Base-by-base conservation (phyloP, 35 echinoderm and acorn worm genomes). In the Patiria miniata region DNA sequence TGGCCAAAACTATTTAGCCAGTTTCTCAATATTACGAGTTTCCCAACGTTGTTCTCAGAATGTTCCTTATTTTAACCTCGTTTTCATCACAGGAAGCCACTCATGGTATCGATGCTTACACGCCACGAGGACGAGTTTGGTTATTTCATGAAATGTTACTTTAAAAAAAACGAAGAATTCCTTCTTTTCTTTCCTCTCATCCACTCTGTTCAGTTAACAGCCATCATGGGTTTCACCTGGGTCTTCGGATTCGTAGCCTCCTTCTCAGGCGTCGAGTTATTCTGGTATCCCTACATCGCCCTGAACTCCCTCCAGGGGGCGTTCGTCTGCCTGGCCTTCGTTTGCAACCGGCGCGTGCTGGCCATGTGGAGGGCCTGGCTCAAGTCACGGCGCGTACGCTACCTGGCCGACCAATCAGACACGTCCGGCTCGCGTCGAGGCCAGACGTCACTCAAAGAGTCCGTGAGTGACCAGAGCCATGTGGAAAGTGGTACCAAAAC, bases 211-310 rank as follows among this genome's bases (percentile, higher is more conserved):
- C 82, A 95, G 93, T 82, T 95, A 17, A 81, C 88, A 21, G 60
- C 77, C 19, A 81, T 95, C 18, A 79, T 95, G 77, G 93, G 93
- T 22, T 95, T 95, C 19, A 95, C 93, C 8, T 95, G 93, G 93
- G 83, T 91, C 5, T 95, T 91, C 33, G 93, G 93, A 33, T 95
- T 91, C 58, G 36, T 95, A 38, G 93, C 93, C 17, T 84, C 89
- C 17, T 83, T 95, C 39, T 77, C 80, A 7, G 52, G 47, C 51
- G 40, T 87, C 37, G 16, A 40, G 58, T 39, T 34, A 9, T 54
- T 96, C 9, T 96, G 94, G 94, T 96, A 96, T 42, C 30, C 88
- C 54, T 96, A 82, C 86, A 88, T 92, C 29, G 59, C 89, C 18
- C 68, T 96, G 6, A 96, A 91, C 32, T 85, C 89, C 7, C 86